Percentiles rank a stretch among this genome's conserved stretches.
Conservation (phyloP, 35 echinoderm and acorn worm genomes). For the Holothuria glaberrima region DNA sequence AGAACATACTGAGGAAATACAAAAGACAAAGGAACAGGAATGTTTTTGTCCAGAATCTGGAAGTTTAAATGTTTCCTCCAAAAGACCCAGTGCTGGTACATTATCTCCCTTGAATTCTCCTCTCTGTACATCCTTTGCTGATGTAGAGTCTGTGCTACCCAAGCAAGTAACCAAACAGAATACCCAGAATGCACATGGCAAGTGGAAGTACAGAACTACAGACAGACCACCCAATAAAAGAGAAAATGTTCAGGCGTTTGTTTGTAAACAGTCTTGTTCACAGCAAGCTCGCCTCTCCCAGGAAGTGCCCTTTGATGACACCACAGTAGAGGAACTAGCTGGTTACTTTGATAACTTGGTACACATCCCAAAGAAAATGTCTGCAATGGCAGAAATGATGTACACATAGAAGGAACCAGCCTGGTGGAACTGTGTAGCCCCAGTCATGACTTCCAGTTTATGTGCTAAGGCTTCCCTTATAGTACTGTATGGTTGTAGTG, state of each 20-base stretch:
- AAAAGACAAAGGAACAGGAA: neutral
- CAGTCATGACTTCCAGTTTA: too few species aligned
- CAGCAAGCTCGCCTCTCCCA: constrained; percentile 83
- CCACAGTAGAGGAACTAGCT: constrained; percentile 89
- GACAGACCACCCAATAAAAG: neutral
- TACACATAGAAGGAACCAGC: constrained; percentile 70
- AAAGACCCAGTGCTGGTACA: neutral
- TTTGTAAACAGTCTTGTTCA: constrained; percentile 81
- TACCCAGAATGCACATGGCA: neutral
- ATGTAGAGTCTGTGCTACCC: neutral
- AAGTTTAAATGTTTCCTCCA: neutral
- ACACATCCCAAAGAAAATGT: constrained; percentile 98
- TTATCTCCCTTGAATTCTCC: neutral
- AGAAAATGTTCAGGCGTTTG: neutral
- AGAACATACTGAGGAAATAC: constrained; percentile 46
- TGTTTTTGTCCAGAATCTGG: neutral
- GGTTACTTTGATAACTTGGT: constrained; percentile 98
- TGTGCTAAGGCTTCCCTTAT: too few species aligned
- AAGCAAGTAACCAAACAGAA: constrained; percentile 9
- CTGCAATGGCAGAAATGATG: constrained; percentile 99
- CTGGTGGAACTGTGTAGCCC: too few species aligned
- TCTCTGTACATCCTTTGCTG: neutral
- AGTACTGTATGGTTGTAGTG: too few species aligned
- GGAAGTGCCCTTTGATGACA: constrained; percentile 83
- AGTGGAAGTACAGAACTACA: constrained; percentile 14